Conservation (phyloP, 2,888 invertebrate genomes). For the Hypomecis atomaria region DNA sequence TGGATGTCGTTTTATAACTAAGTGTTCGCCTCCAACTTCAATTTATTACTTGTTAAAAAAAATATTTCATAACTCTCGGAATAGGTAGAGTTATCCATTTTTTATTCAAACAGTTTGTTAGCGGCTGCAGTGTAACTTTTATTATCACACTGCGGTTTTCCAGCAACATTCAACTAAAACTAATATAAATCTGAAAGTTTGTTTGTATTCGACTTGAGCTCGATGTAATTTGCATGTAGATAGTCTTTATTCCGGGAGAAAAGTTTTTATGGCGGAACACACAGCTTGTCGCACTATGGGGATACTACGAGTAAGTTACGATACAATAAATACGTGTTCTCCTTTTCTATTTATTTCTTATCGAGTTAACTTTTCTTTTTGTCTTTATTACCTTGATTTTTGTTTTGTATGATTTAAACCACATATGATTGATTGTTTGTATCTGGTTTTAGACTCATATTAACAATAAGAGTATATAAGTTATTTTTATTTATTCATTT, state of each 20-base stretch:
- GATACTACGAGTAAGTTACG: neutral
- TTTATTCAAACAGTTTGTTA: neutral
- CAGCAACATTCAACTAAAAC: constrained; percentile 1
- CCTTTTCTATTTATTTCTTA: too few species aligned
- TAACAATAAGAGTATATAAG: too few species aligned
- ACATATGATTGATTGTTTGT: too few species aligned
- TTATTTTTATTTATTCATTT: too few species aligned
- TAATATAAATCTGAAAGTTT: constrained; percentile 13
- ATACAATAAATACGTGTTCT: neutral
- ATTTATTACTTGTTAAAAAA: too few species aligned
- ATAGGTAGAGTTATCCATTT: neutral
- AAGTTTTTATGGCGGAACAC: constrained; percentile 2
- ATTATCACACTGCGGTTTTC: constrained; percentile 4
- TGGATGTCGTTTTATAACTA: too few species aligned
- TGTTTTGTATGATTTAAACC: too few species aligned
- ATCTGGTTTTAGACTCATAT: too few species aligned
- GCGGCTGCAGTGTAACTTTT: neutral
- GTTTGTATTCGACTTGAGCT: neutral
- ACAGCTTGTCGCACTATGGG: neutral
- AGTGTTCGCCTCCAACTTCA: too few species aligned
- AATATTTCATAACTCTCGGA: too few species aligned
- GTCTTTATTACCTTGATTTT: too few species aligned
- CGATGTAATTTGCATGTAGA: constrained; percentile 12
- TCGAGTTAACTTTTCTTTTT: too few species aligned
- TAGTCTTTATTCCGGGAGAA: constrained; percentile 7